A percentile compares a stretch with the other conserved stretches of the same genome.
Conservation (phyloP, 2,797 vertebrate species). For the Mormyrops attenuatus region DNA sequence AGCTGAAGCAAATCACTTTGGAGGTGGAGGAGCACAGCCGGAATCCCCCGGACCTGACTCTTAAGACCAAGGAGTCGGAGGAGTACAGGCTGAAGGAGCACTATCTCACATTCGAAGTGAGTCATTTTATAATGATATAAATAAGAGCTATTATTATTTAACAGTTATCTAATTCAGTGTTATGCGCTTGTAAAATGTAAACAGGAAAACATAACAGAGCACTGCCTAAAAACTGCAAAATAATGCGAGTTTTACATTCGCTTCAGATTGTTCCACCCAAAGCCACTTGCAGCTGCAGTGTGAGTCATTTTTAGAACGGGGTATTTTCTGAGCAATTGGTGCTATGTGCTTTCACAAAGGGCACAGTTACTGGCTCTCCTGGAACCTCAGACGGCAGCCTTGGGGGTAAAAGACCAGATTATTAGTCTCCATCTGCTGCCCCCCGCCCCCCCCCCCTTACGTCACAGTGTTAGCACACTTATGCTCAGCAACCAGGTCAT, state of each 20-base stretch:
- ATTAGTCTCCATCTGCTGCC: neutral
- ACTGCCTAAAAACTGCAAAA: neutral
- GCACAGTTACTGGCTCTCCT: neutral
- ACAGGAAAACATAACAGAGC: neutral
- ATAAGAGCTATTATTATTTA: neutral
- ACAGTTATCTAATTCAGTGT: neutral
- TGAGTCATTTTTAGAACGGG: neutral
- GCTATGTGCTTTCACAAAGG: neutral
- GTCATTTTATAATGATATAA: constrained; percentile 18
- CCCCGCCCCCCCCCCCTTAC: neutral
- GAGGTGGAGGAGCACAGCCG: constrained; percentile 89
- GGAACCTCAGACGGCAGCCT: neutral
- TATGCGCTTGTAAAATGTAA: neutral
- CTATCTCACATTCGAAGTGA: constrained; percentile 93
- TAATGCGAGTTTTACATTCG: neutral
- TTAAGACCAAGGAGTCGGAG: constrained; percentile 87
- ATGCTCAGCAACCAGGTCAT: neutral
- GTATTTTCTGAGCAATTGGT: neutral
- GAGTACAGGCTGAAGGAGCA: constrained; percentile 93
- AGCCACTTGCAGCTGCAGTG: neutral
- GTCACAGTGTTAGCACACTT: neutral
- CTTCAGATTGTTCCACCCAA: neutral
- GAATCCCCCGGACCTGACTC: constrained; percentile 70
- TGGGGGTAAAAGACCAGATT: neutral
- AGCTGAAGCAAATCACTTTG: constrained; percentile 85